Base-by-base conservation (phyloP, 2,888 invertebrate species). In the Plutella xylostella region DNA sequence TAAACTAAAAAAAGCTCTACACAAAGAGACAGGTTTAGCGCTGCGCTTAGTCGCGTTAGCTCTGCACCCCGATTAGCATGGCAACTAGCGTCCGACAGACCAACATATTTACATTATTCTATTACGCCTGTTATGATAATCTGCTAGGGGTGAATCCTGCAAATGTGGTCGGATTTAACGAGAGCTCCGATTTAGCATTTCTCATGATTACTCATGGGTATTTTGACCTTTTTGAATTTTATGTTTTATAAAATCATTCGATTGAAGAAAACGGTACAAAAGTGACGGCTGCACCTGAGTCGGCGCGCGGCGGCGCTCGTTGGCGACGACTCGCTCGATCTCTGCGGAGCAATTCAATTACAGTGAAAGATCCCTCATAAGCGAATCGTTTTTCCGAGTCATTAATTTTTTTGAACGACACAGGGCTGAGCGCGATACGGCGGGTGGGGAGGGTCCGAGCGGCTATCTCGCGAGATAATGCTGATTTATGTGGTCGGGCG, bases 311-410 rank as follows among this genome's bases (percentile, higher is more conserved):
- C 63, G 61, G 66, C 62, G 64, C 64, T 64, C 67, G 65, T 60
- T 65, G 58, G 59, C 62, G 66, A 75, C 76, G 69, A 73, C 72
- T 69, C 71, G 58, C 64, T 62, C 63, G 65, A 75, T 77, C 79
- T 80, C 79, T 70, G 70, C 58, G 75, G 80, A 61, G 71, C 80
- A 82, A 83, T 83, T 82, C 83, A 83, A 83, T 83, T 83, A 83
- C 79, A 82, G 72, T 73, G 78, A 79, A 78, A 79, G 79, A 83
- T 83, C 83, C 80, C 82, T 83, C 83, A 83, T 83, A 83, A 83
- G 82, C 80, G 83, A 80, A 82, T 82, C 83, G 82, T 82, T 83
- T 83, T 83, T 83, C 83, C 83, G 78, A 70, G 80, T 79, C 83
- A 83, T 83, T 82, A 83, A 83, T 80, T 83, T 83, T 82, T 83